Percentiles rank a stretch among this genome's conserved stretches.
These are phyloP conservation scores for Mastigias papua DNA, from an alignment of 30 jellyfish, hydroid and myxozoan genomes.

Conservation along the genomic window DNA sequence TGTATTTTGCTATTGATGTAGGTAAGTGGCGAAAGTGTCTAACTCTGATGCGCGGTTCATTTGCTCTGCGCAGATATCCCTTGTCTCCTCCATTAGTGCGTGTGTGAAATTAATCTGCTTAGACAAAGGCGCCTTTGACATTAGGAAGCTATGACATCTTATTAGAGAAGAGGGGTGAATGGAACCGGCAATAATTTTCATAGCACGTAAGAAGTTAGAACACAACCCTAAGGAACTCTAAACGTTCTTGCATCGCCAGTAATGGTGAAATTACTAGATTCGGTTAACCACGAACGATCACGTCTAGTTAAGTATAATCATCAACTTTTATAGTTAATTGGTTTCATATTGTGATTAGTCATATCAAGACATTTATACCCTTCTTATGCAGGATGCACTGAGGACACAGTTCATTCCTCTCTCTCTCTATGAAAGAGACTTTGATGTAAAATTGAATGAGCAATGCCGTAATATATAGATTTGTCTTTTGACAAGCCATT, in stretches of 20 bases:
- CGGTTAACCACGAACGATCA: conserved; percentile 2
- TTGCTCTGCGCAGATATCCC: too few relatives aligned
- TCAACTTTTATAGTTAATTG: neutral
- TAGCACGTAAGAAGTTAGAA: too few relatives aligned
- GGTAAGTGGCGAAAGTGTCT: too few relatives aligned
- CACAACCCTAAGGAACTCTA: neutral
- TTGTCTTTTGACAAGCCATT: neutral
- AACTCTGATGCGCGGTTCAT: too few relatives aligned
- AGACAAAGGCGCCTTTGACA: too few relatives aligned
- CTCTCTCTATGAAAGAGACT: neutral
- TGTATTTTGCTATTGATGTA: too few relatives aligned
- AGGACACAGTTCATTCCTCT: neutral
- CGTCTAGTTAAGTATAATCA: neutral
- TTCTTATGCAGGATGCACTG: neutral
- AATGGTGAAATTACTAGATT: conserved; percentile 1
- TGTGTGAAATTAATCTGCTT: too few relatives aligned
- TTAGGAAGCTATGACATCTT: too few relatives aligned
- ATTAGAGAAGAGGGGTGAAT: too few relatives aligned
- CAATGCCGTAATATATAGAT: neutral
- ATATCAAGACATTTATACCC: neutral
- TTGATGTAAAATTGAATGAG: neutral
- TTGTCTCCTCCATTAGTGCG: too few relatives aligned
- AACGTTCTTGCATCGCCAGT: neutral
- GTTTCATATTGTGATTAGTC: neutral
- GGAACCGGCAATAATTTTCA: too few relatives aligned